Conservation (phyloP, 2,888 invertebrate species). For the Phengaris arion region DNA sequence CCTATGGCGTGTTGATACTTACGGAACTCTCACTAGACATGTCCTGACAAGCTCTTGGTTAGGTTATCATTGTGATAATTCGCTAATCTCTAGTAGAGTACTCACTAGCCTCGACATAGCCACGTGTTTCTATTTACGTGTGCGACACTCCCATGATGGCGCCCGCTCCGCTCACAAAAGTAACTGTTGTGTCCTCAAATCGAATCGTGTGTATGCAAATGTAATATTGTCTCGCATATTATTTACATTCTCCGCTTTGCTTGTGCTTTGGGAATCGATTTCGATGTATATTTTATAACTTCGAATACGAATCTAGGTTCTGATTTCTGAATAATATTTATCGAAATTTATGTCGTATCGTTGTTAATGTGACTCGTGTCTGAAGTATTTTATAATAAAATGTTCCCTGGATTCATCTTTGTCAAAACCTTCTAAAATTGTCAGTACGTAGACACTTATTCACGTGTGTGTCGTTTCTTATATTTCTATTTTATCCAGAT, state of each 20-base stretch:
- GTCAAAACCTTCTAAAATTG: no score
- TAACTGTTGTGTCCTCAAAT: slow-evolving; percentile 37
- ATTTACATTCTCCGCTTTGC: slow-evolving; percentile 35
- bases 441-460: no score
- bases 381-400: not conserved
- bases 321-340: not conserved
- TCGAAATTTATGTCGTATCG: not conserved
- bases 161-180: slow-evolving; percentile 19
- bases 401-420: no score
- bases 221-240: slow-evolving; percentile 42
- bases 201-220: slow-evolving; percentile 43
- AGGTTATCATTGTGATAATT: not conserved
- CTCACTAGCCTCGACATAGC: not conserved
- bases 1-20: no score
- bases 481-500: not conserved
- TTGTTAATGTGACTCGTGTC: not conserved
- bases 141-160: slow-evolving; percentile 29
- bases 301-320: slow-evolving; percentile 10
- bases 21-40: no score
- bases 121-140: slow-evolving; percentile 26
- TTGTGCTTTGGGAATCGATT: slow-evolving; percentile 29
- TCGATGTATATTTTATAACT: slow-evolving; percentile 26
- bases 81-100: no score
- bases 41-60: no score
- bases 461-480: no score